phyloP scores from a whole-genome alignment of 1,140 invertebrate species.

The Panulirus ornatus region DNA sequence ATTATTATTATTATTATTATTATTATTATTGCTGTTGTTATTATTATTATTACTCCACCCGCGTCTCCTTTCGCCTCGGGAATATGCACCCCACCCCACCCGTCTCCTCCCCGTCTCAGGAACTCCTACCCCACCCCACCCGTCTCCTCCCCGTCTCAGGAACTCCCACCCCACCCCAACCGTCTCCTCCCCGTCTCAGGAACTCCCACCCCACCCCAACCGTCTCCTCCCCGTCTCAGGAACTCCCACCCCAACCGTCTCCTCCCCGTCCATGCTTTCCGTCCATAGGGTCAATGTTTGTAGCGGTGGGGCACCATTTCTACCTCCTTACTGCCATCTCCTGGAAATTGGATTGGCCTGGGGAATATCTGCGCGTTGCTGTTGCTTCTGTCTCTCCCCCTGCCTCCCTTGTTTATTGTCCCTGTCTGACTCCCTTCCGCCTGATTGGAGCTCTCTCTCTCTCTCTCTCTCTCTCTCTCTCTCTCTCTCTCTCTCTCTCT shows the following conservation, averaged over 20 bases:
- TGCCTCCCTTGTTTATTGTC: neutral
- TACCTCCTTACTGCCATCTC: conserved; percentile 3
- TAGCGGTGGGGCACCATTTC: conserved; percentile 10
- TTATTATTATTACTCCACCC: neutral
- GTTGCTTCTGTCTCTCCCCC: neutral
- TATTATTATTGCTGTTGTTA: neutral
- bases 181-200: too few species aligned
- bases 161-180: too few species aligned
- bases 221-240: too few species aligned
- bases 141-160: too few species aligned
- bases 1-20: neutral
- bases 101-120: too few species aligned
- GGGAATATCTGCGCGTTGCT: neutral
- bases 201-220: too few species aligned
- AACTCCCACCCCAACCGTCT: too few species aligned
- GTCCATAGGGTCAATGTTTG: conserved; percentile 35
- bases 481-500: too few species aligned
- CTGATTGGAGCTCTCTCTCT: conserved; percentile 6
- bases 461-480: too few species aligned
- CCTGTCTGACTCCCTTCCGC: neutral
- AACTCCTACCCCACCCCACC: too few species aligned
- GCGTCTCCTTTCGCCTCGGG: too few species aligned
- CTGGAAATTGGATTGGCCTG: conserved; percentile 23
- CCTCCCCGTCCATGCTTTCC: conserved; percentile 12
- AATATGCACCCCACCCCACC: too few species aligned